Conservation (phyloP, 2,888 invertebrate genomes). For the Slavum lentiscoides region DNA sequence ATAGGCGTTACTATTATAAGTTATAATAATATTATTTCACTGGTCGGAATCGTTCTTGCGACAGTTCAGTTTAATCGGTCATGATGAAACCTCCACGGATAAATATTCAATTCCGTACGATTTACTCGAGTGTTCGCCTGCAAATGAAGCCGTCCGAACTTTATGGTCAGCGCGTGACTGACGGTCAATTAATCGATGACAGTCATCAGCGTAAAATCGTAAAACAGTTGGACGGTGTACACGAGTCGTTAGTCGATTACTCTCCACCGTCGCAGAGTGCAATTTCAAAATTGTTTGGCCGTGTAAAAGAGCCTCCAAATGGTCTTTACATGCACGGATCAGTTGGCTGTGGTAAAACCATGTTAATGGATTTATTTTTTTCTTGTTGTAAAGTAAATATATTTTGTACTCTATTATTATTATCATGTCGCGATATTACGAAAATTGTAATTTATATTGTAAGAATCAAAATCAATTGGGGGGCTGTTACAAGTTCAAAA, state of each 20-base stretch:
- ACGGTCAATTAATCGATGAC: conserved; percentile 62
- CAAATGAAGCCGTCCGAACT: conserved; percentile 36
- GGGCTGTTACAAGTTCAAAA: too few species aligned
- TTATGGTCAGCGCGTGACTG: conserved; percentile 44
- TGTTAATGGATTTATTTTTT: conserved; percentile 98
- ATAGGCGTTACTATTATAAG: not conserved
- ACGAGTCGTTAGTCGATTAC: conserved; percentile 68
- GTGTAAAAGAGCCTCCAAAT: conserved; percentile 64
- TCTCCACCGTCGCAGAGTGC: conserved; percentile 62
- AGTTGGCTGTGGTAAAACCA: conserved; percentile 96
- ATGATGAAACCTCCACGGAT: not conserved
- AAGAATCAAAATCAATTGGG: too few species aligned
- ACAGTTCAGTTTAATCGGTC: not conserved
- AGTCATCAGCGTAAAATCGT: conserved; percentile 74
- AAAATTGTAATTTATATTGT: not conserved
- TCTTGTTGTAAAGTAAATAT: conserved; percentile 68
- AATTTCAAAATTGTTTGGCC: conserved; percentile 61
- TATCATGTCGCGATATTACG: too few species aligned
- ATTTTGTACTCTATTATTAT: not conserved
- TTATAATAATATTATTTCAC: not conserved
- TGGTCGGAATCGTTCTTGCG: not conserved
- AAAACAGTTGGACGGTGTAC: conserved; percentile 71
- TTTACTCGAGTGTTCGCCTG: conserved; percentile 7
- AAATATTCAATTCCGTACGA: conserved; percentile 6
- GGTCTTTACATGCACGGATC: conserved; percentile 89